Base-by-base conservation (phyloP, 2,113 vertebrate species). In the Laticauda laticaudata region DNA sequence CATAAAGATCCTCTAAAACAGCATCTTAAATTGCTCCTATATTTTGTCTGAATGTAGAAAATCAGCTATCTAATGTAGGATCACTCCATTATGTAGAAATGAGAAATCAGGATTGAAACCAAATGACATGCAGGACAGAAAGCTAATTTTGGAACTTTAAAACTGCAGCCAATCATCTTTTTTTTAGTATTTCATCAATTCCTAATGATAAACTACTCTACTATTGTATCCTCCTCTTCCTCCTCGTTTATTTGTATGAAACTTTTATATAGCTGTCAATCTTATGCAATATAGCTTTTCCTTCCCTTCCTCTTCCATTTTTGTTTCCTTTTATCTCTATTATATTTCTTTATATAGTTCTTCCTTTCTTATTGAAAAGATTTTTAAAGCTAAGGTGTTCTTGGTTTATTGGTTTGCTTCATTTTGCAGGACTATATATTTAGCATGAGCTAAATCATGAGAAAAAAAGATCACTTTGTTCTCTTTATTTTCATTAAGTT, bases 281-380 rank as follows among this genome's bases (percentile, higher is more conserved):
- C 18, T 9, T 39, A 81, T 43, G 34, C 18, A 81, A 81, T 21
- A 81, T 39, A 81, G 34, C 34, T 7, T 39, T 81, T 81, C 18
- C 7, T 81, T 34, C 61, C 91, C 57, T 88, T 88, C 53, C 53
- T 56, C 86, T 43, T 39, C 34, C n/a, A 86, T 92, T 24, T 64
- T 95, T 61, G 43, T 14, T 89, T 56, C 26, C 55, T 59, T 89
- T 43, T 48, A 21, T 45, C 69, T 88, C 21, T 1, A 91, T 5
- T 93, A 43, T 86, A 45, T 91, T 21, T 7, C 90, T 94, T 95
- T 56, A 75, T 94, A 96, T 92, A 81, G 7, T 39, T 69, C 23
- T n/a, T 18, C 4, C 48, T 90, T 69, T 64, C 14, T 90, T 90
- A 48, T 90, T 90, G 18, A 21, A 51, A 61, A 51, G 14, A 21